Percentiles rank a stretch among this genome's conserved stretches.
phyloP scores from a whole-genome alignment of 2,797 vertebrate species.

The Coracias cyanogaster region DNA sequence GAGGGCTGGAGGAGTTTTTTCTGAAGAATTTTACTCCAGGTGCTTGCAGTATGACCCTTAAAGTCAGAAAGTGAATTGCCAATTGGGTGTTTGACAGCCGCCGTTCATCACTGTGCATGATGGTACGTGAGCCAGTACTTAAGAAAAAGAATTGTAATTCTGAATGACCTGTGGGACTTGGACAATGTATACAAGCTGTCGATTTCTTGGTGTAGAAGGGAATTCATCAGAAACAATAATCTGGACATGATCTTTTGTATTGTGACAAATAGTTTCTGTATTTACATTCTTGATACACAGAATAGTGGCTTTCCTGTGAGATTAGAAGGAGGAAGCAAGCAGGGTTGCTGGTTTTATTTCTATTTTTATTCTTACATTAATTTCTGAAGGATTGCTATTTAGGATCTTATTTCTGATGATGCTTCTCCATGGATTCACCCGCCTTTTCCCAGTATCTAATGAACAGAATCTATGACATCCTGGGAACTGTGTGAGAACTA shows the following conservation, averaged over 20 bases:
- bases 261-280: not conserved
- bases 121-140: not conserved
- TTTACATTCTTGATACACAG: not conserved
- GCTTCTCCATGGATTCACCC: not conserved
- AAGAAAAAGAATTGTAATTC: slow-evolving; percentile 19
- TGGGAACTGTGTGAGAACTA: not conserved
- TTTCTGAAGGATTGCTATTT: not conserved
- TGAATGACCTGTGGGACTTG: slow-evolving; percentile 6
- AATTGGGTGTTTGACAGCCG: not conserved
- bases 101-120: not conserved
- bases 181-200: not conserved
- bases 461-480: not conserved
- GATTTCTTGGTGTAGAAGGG: not conserved
- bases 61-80: slow-evolving; percentile 28
- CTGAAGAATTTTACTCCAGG: slow-evolving; percentile 3
- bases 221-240: not conserved
- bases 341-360: not conserved
- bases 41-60: not conserved
- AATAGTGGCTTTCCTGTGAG: not conserved
- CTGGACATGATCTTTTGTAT: not conserved
- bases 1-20: not conserved
- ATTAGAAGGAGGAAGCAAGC: not conserved
- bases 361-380: not conserved
- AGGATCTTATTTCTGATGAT: not conserved
- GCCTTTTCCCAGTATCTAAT: not conserved